These are phyloP conservation scores for Drosophila siamana DNA, from an alignment of 2,888 invertebrate genomes.

Conservation along the genomic window DNA sequence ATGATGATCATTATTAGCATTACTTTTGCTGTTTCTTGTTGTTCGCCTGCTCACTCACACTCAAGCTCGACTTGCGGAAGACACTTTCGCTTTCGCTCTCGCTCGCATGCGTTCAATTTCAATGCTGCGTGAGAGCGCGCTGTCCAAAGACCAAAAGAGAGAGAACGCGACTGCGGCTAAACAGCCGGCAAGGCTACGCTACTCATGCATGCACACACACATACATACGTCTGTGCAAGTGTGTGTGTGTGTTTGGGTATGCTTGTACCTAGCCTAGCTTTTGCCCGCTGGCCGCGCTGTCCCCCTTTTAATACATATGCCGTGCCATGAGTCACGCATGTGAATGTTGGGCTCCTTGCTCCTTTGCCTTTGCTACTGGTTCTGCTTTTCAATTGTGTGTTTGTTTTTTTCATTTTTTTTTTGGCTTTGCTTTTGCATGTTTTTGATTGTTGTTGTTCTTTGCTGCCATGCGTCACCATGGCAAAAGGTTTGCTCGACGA, in stretches of 20 bases:
- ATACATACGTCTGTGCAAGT: background rate
- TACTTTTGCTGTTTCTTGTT: background rate
- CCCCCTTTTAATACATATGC: conserved; percentile 18
- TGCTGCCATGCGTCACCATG: conserved; percentile 60
- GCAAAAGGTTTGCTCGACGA: conserved; percentile 19
- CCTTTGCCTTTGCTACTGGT: conserved; percentile 43
- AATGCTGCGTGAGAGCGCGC: conserved; percentile 29
- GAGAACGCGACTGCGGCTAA: conserved; percentile 6
- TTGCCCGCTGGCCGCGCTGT: background rate
- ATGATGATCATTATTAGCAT: conserved; percentile 13
- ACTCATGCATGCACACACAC: conserved; percentile 4
- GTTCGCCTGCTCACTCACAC: background rate
- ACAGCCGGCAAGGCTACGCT: conserved; percentile 36
- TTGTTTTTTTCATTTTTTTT: no score
- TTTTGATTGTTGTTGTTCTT: conserved; percentile 27
- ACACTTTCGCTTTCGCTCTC: background rate
- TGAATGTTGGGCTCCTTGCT: conserved; percentile 46
- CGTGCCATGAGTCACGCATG: conserved; percentile 71
- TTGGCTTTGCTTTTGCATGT: conserved; percentile 15
- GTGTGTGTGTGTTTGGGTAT: background rate
- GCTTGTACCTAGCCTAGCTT: conserved; percentile 14
- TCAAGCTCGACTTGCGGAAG: conserved; percentile 8
- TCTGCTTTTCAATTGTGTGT: conserved; percentile 5
- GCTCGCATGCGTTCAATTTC: conserved; percentile 23
- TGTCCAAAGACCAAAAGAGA: background rate